phyloP scores from a whole-genome alignment of 2,113 vertebrate species.

The Nannobrachium achirus region DNA sequence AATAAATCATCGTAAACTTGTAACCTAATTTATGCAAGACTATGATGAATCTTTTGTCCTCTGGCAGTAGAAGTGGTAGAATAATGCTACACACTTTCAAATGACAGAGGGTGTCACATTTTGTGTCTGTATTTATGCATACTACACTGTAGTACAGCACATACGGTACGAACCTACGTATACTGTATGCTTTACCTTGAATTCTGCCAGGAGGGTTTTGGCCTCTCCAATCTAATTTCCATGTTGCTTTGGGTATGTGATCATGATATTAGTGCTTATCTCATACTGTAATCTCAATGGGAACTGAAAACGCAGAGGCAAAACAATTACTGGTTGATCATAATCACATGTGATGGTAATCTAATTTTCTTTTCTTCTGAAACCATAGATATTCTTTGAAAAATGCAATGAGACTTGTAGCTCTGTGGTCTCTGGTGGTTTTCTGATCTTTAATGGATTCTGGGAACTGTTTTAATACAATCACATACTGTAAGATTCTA shows the following conservation, averaged over 20 bases:
- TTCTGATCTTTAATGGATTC: slow-evolving; percentile 28
- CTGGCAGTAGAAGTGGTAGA: slow-evolving; percentile 45
- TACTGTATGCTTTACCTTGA: slow-evolving; percentile 43
- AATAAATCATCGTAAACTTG: slow-evolving; percentile 77
- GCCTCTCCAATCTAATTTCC: slow-evolving; percentile 28
- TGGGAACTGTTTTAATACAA: slow-evolving; percentile 31
- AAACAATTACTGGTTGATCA: slow-evolving; percentile 30
- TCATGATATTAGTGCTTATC: slow-evolving; percentile 32
- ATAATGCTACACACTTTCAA: slow-evolving; percentile 38
- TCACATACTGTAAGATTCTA: slow-evolving; percentile 6
- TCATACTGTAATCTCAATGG: slow-evolving; percentile 12
- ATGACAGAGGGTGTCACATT: slow-evolving; percentile 39
- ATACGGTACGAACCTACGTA: too few relatives aligned
- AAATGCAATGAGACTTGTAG: slow-evolving; percentile 22
- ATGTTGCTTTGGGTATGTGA: slow-evolving; percentile 32
- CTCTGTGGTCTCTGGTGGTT: slow-evolving; percentile 16
- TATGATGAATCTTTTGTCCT: slow-evolving; percentile 74
- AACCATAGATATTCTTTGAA: slow-evolving; percentile 19
- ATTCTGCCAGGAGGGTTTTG: slow-evolving; percentile 44
- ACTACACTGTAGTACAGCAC: too few relatives aligned
- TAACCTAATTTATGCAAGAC: slow-evolving; percentile 69
- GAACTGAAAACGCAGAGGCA: slow-evolving; percentile 22
- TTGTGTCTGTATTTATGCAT: slow-evolving; percentile 31
- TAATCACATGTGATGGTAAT: slow-evolving; percentile 22
- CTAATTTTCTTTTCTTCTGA: slow-evolving; percentile 16